Conservation (phyloP, 2,888 invertebrate species). For the Netelia fuscicornis region DNA sequence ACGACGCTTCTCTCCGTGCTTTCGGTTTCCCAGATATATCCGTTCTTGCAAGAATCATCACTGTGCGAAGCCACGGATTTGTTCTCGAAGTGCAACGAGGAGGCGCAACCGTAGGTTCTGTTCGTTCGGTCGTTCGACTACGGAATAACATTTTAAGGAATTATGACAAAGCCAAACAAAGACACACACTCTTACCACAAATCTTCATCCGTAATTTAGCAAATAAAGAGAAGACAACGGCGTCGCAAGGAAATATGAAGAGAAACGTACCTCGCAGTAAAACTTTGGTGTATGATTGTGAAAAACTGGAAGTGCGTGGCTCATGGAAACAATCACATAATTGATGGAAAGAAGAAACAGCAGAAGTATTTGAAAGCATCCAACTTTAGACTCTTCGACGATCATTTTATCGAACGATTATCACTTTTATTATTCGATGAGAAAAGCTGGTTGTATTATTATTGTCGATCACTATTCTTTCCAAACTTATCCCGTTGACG, state of each 20-base stretch:
- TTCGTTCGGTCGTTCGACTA: constrained; percentile 71
- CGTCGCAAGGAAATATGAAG: background rate
- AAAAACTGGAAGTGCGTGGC: constrained; percentile 83
- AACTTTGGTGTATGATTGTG: constrained; percentile 83
- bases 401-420: constrained; percentile 73
- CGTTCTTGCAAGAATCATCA: constrained; percentile 66
- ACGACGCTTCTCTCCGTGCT: constrained; percentile 77
- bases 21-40: constrained; percentile 76
- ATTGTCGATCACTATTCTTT: constrained; percentile 15
- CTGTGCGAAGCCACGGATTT: constrained; percentile 35
- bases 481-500: background rate
- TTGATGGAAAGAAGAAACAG: constrained; percentile 81
- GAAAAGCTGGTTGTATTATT: background rate
- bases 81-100: constrained; percentile 44
- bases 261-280: constrained; percentile 81
- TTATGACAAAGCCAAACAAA: background rate
- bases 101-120: constrained; percentile 73
- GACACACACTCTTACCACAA: background rate
- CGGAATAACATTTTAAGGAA: constrained; percentile 31
- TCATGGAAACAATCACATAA: constrained; percentile 83
- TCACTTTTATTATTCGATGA: background rate
- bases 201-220: background rate
- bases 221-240: constrained; percentile 5
- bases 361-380: constrained; percentile 81
- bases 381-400: constrained; percentile 79